Evolutionary conservation across 2,113 vertebrate genomes (phyloP).

Genomic region (Mormyrus iriodes): DNA sequence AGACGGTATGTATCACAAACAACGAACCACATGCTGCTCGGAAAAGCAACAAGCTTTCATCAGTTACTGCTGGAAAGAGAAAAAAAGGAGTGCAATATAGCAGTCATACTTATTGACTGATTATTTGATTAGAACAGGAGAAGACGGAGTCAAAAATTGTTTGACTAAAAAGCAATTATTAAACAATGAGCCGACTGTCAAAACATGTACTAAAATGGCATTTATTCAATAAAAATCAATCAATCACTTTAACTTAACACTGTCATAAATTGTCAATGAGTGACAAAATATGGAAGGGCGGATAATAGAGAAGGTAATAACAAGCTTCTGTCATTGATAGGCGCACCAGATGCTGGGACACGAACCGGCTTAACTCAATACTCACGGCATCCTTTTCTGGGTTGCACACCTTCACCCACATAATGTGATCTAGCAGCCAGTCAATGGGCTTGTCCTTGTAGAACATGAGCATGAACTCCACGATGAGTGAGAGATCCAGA

Average conservation of each 20-base stretch:
- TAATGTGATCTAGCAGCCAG: constrained; percentile 97
- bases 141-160: not conserved
- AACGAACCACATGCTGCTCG: not conserved
- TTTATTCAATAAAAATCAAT: not conserved
- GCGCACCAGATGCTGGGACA: not conserved
- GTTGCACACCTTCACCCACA: constrained; percentile 99
- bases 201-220: not conserved
- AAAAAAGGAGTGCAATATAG: not conserved
- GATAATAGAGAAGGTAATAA: not conserved
- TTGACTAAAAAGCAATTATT: not conserved
- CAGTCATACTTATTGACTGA: not conserved
- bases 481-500: constrained; percentile 88
- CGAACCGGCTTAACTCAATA: not conserved
- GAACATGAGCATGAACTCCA: constrained; percentile 99
- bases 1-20: not conserved
- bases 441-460: constrained; percentile 99
- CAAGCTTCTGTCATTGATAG: not conserved
- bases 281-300: not conserved
- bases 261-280: not conserved
- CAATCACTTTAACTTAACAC: not conserved
- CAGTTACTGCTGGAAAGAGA: not conserved
- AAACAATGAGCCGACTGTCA: not conserved
- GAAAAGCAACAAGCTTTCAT: not conserved
- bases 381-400: constrained; percentile 95
- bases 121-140: not conserved